Evolutionary conservation across 92 coral and sea anemone species (phyloP).

Genomic region (Actinernus sp.): DNA sequence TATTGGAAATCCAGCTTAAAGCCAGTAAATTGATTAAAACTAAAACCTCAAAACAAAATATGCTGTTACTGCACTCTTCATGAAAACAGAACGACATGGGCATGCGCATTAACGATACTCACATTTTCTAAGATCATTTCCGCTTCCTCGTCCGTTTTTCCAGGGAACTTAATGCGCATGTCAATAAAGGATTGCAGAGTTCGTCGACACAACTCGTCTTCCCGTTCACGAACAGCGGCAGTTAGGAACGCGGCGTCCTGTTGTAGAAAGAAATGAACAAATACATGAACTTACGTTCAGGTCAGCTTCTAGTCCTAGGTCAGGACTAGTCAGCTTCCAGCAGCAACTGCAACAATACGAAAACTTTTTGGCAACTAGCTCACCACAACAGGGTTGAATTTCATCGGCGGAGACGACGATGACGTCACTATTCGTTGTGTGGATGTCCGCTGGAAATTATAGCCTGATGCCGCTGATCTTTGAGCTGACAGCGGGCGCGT

Average conservation of each 20-base stretch:
- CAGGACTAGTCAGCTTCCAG: not conserved
- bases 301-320: not conserved
- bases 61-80: too few relatives aligned
- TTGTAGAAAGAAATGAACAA: not conserved
- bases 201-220: slow-evolving; percentile 85
- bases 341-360: too few relatives aligned
- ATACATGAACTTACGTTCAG: not conserved
- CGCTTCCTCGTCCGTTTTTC: slow-evolving; percentile 96
- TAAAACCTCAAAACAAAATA: too few relatives aligned
- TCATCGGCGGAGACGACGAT: slow-evolving; percentile 92
- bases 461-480: slow-evolving; percentile 29
- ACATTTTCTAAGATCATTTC: slow-evolving; percentile 87
- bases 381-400: slow-evolving; percentile 92
- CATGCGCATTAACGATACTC: too few relatives aligned
- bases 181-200: slow-evolving; percentile 87
- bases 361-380: too few relatives aligned
- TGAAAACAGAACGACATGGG: too few relatives aligned
- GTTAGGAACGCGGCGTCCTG: slow-evolving; percentile 85
- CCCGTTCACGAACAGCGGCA: slow-evolving; percentile 84
- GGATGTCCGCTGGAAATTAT: too few relatives aligned
- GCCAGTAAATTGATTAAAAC: too few relatives aligned
- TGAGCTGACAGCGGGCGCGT: slow-evolving; percentile 44
- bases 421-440: slow-evolving; percentile 85
- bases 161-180: slow-evolving; percentile 98
- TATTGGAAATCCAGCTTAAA: too few relatives aligned